phyloP scores from a whole-genome alignment of 2,888 invertebrate species.

The Tuberolachnus salignus region DNA sequence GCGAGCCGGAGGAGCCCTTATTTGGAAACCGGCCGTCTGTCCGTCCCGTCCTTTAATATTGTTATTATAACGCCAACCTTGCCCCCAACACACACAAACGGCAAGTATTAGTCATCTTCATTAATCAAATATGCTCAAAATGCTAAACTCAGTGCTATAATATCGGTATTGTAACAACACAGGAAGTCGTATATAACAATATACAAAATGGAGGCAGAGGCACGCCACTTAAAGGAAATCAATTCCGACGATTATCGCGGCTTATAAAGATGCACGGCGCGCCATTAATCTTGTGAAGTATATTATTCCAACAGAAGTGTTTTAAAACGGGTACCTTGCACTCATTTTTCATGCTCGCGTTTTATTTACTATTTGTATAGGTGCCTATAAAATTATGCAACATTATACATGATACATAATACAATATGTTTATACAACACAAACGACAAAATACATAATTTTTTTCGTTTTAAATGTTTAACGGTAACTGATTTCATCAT shows the following conservation, averaged over 20 bases:
- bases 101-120: constrained; percentile 56
- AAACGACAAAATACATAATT: too few species aligned
- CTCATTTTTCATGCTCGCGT: too few species aligned
- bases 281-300: too few species aligned
- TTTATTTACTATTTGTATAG: too few species aligned
- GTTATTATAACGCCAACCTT: constrained; percentile 56
- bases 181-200: constrained; percentile 50
- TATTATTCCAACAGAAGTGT: too few species aligned
- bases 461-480: too few species aligned
- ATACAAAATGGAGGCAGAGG: constrained; percentile 1
- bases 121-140: constrained; percentile 54
- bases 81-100: constrained; percentile 52
- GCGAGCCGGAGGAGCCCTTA: constrained; percentile 56
- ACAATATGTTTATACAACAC: too few species aligned
- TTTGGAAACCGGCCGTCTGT: constrained; percentile 56
- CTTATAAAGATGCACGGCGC: too few species aligned
- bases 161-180: constrained; percentile 40
- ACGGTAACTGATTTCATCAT: too few species aligned
- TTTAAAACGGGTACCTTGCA: too few species aligned
- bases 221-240: constrained; percentile 6
- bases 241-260: background rate
- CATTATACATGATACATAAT: too few species aligned
- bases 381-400: too few species aligned
- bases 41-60: constrained; percentile 56
- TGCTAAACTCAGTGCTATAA: constrained; percentile 21